These are phyloP conservation scores for Halcyon smyrnensis DNA, from an alignment of 2,797 vertebrate genomes.

Conservation along the genomic window DNA sequence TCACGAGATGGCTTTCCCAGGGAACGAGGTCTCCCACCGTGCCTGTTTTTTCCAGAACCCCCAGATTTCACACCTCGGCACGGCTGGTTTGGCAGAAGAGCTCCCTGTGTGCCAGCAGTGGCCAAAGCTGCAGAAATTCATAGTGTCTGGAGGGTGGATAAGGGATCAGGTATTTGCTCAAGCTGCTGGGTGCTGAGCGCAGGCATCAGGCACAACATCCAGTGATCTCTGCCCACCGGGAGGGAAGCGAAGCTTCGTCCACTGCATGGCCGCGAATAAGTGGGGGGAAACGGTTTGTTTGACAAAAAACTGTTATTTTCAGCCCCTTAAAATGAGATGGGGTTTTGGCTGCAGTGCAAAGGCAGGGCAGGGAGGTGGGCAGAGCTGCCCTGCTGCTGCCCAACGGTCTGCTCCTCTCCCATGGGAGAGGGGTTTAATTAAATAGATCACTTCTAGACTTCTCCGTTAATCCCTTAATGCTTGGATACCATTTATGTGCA, in stretches of 20 bases:
- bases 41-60: neutral
- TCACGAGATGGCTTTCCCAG: neutral
- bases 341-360: neutral
- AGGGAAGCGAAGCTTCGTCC: neutral
- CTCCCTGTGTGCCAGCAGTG: neutral
- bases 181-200: neutral
- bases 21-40: neutral
- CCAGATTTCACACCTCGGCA: neutral
- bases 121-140: neutral
- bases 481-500: neutral
- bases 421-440: neutral
- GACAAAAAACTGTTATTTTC: neutral
- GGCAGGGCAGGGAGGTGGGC: neutral
- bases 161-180: neutral
- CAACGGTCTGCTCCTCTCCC: neutral
- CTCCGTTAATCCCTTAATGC: neutral
- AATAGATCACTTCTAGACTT: neutral
- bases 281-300: neutral
- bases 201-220: neutral
- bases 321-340: neutral
- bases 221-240: neutral
- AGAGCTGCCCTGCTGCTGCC: neutral
- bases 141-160: neutral
- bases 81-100: neutral
- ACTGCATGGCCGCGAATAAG: accelerated